Evolutionary conservation across 1,140 invertebrate genomes (phyloP).

Genomic region (Meloidogyne chitwoodi): DNA sequence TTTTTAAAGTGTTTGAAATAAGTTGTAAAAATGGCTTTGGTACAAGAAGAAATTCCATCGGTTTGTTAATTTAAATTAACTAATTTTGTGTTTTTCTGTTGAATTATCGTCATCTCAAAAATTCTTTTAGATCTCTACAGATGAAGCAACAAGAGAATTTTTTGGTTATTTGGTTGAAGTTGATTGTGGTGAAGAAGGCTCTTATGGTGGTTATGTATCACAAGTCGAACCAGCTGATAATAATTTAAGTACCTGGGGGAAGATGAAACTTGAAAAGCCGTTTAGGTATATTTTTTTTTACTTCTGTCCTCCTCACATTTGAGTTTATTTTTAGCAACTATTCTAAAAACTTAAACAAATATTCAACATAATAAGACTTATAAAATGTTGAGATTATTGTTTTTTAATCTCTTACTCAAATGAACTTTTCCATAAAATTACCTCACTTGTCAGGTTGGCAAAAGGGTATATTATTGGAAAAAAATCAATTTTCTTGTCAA

Average conservation of each 20-base stretch:
- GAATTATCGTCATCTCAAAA: neutral
- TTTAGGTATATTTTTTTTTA: slow-evolving; percentile 36
- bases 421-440: too few relatives aligned
- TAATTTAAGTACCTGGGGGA: neutral
- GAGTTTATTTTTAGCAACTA: too few relatives aligned
- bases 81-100: neutral
- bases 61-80: neutral
- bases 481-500: neutral
- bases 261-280: slow-evolving; percentile 31
- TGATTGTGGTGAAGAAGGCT: slow-evolving; percentile 40
- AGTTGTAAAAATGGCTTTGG: neutral
- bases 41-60: neutral
- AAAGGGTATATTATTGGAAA: neutral
- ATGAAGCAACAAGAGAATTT: slow-evolving; percentile 28
- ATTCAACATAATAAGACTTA: too few relatives aligned
- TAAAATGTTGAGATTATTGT: too few relatives aligned
- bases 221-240: slow-evolving; percentile 20
- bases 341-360: too few relatives aligned
- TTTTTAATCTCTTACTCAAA: too few relatives aligned
- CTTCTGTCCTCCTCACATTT: neutral
- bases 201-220: slow-evolving; percentile 43
- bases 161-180: slow-evolving; percentile 40
- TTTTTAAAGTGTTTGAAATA: neutral
- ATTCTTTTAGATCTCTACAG: neutral
- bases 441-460: neutral